Conservation (phyloP, 2,797 vertebrate genomes). For the Nothura maculosa region DNA sequence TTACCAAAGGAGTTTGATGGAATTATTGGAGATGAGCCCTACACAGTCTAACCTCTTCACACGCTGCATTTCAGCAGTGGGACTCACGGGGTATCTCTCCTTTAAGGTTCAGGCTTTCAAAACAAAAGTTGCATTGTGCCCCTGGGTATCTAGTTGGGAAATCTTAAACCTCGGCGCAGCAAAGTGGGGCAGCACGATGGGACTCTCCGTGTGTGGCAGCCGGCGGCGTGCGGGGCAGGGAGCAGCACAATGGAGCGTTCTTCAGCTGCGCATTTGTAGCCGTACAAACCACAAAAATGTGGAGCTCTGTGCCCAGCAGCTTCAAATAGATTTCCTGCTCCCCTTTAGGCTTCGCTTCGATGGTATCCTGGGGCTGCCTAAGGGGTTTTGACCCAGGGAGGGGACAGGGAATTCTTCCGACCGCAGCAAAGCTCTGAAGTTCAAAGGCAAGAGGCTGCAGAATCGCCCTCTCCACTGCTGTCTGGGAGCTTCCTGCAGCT, state of each 20-base stretch:
- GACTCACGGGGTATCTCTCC: neutral
- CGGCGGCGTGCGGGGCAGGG: neutral
- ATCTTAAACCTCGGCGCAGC: neutral
- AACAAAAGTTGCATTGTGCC: neutral
- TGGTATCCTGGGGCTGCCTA: neutral
- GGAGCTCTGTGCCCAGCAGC: neutral
- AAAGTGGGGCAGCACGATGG: neutral
- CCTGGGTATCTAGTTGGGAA: neutral
- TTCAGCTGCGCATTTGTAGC: neutral
- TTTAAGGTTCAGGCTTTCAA: neutral
- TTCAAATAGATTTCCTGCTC: neutral
- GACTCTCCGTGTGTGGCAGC: neutral
- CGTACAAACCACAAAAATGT: neutral
- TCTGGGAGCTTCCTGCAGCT: neutral
- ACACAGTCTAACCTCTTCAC: neutral
- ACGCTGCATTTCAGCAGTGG: neutral
- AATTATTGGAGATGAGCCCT: neutral
- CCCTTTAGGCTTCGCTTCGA: neutral
- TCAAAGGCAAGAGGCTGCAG: neutral
- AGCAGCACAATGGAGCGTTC: neutral
- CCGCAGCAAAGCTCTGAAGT: neutral
- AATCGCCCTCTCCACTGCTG: neutral
- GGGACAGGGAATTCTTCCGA: neutral
- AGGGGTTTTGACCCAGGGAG: neutral
- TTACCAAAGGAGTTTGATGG: neutral